Percentiles rank a stretch among this genome's conserved stretches.
Evolutionary conservation across 2,113 vertebrate species (phyloP).

Genomic region (Aptenodytes forsteri): DNA sequence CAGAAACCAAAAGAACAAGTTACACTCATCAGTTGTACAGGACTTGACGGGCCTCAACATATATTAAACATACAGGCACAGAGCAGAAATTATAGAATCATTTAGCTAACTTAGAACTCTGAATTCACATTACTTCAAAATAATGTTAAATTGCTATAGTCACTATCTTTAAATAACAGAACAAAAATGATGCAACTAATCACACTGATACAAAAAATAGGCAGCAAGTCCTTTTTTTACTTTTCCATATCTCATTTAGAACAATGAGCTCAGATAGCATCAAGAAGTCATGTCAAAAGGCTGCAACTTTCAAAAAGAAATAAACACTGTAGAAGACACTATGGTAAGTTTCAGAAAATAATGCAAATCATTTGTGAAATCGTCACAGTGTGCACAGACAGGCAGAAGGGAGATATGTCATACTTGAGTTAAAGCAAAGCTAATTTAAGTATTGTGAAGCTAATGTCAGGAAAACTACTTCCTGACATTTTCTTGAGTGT

Average conservation of each 20-base stretch:
- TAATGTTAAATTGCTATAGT: not conserved
- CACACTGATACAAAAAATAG: not conserved
- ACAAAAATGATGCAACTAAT: not conserved
- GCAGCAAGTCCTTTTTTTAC: not conserved
- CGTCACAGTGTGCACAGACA: not conserved
- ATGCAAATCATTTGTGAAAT: not conserved
- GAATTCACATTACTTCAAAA: not conserved
- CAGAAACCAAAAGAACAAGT: not conserved
- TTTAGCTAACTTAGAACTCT: not conserved
- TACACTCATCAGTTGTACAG: not conserved
- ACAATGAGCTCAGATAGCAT: not conserved
- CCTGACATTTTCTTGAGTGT: not conserved
- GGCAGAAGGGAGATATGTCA: not conserved
- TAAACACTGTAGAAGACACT: not conserved
- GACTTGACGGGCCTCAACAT: not conserved
- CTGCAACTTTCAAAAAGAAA: not conserved
- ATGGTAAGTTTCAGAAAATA: not conserved
- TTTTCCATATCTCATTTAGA: not conserved
- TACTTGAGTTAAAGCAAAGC: not conserved
- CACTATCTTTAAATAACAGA: not conserved
- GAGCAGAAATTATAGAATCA: not conserved
- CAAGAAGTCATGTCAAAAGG: not conserved
- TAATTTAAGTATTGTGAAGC: not conserved
- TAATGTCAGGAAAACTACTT: not conserved
- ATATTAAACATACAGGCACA: not conserved